A percentile compares a stretch with the other conserved stretches of the same genome.
These are phyloP conservation scores for Epizoanthus scotinus DNA, from an alignment of 92 coral and sea anemone species.

Conservation along the genomic window DNA sequence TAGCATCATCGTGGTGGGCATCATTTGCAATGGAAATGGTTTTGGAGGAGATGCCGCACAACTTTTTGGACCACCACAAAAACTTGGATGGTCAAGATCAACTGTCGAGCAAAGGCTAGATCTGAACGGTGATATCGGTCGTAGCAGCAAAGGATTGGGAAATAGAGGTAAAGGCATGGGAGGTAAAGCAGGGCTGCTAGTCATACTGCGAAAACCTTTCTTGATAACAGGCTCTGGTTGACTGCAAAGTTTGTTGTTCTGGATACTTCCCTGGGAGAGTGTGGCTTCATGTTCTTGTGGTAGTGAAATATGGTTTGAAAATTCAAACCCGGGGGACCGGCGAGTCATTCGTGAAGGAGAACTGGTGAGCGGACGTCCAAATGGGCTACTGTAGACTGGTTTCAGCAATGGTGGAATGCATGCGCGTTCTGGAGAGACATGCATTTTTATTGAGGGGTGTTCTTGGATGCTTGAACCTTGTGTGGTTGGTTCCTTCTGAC, in stretches of 20 bases:
- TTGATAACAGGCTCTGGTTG: background rate
- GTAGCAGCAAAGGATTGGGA: conserved; percentile 7
- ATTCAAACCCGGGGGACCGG: background rate
- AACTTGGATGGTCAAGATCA: background rate
- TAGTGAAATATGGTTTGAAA: background rate
- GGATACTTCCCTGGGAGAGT: background rate
- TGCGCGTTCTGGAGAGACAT: background rate
- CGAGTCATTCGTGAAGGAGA: conserved; percentile 5
- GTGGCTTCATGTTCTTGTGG: background rate
- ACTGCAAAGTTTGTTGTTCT: background rate
- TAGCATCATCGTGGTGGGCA: conserved; percentile 3
- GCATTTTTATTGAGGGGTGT: background rate
- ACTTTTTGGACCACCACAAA: background rate
- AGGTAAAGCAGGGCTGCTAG: background rate
- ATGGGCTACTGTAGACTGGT: background rate
- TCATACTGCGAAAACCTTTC: background rate
- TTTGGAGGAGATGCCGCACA: conserved; percentile 3
- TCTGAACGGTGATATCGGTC: background rate
- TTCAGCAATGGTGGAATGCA: background rate
- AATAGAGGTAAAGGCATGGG: conserved; percentile 3
- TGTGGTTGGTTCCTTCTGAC: background rate
- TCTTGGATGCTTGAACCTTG: background rate
- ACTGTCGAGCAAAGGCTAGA: background rate
- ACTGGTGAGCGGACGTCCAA: background rate
- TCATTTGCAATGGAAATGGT: background rate